Base-by-base conservation (phyloP, 2,888 invertebrate species). In the Himalopsyche anomala region DNA sequence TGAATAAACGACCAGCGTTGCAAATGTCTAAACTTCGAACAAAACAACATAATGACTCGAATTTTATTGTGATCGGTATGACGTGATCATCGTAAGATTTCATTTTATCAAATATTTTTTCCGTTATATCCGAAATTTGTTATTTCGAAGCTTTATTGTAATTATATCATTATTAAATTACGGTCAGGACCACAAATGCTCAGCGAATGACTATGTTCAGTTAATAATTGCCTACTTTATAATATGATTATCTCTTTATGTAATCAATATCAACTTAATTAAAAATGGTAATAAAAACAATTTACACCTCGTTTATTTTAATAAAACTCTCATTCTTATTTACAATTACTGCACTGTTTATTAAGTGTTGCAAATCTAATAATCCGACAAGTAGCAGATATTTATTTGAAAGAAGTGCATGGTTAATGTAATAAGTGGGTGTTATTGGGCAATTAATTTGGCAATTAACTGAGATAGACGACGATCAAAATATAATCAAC, bases 371-470 rank as follows among this genome's bases (percentile, higher is more conserved):
- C 8, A 19, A 62, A 62, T 19, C 28, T 62, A 62, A n/a, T 19
- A 19, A 19, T 0, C 3, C 9, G 11, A 11, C 9, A 19, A 62
- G 9, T 62, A 62, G 19, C 62, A 62, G 28, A 28, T 62, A 62
- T 62, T 62, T 62, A 62, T 62, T 62, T 62, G 62, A n/a, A 62
- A 62, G 62, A 62, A 62, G 62, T 62, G 62, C 62, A 62, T 62
- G 62, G 62, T 62, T 62, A 62, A 62, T 62, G 62, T 62, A 19
- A 62, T 62, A 19, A 62, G 11, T 62, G 62, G 28, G n/a, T 28
- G 62, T 62, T 62, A 62, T 62, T 9, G 62, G 11, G 62, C 62
- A 19, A 19, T 62, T 56, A 56, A 56, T 51, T 56, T n/a, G 56
- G 56, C 19, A 56, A 56, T 56, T 62, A 62, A 62, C 62, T 62